Percentiles rank a stretch among this genome's conserved stretches.
Conservation (phyloP, 64 coral and sea anemone genomes). For the Montipora foliosa region DNA sequence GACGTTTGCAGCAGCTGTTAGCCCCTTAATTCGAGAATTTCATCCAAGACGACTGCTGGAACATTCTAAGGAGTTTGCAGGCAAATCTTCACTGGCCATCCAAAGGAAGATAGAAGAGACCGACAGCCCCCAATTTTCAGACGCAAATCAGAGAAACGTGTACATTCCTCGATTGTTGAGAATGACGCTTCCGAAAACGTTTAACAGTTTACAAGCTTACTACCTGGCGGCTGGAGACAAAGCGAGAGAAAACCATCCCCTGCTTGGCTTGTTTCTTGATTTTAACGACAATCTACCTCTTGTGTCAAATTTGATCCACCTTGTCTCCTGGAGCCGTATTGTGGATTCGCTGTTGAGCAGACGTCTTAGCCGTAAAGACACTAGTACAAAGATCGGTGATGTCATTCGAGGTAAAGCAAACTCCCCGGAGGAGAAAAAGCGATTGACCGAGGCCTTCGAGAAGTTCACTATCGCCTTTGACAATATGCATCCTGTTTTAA, state of each 20-base stretch:
- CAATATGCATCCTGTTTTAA: slow-evolving; percentile 44
- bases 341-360: slow-evolving; percentile 72
- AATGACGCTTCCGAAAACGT: slow-evolving; percentile 63
- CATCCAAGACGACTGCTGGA: slow-evolving; percentile 6
- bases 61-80: neutral
- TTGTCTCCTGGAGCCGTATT: slow-evolving; percentile 75
- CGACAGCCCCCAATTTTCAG: neutral
- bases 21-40: slow-evolving; percentile 38
- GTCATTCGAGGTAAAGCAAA: slow-evolving; percentile 69
- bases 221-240: slow-evolving; percentile 59
- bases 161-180: slow-evolving; percentile 74
- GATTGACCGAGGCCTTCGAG: slow-evolving; percentile 58
- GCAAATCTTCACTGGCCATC: neutral
- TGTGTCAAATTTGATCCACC: slow-evolving; percentile 46
- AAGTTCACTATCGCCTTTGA: slow-evolving; percentile 81
- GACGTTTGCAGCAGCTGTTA: slow-evolving; percentile 28
- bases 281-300: slow-evolving; percentile 56
- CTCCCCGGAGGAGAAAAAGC: neutral
- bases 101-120: slow-evolving; percentile 61
- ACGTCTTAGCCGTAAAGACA: slow-evolving; percentile 72
- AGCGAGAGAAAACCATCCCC: slow-evolving; percentile 59
- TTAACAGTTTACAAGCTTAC: slow-evolving; percentile 52
- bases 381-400: slow-evolving; percentile 57
- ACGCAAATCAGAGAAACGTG: slow-evolving; percentile 29
- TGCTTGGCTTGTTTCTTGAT: slow-evolving; percentile 84